These are phyloP conservation scores for Mimachlamys varia DNA, from an alignment of 2,888 invertebrate species.

Conservation along the genomic window DNA sequence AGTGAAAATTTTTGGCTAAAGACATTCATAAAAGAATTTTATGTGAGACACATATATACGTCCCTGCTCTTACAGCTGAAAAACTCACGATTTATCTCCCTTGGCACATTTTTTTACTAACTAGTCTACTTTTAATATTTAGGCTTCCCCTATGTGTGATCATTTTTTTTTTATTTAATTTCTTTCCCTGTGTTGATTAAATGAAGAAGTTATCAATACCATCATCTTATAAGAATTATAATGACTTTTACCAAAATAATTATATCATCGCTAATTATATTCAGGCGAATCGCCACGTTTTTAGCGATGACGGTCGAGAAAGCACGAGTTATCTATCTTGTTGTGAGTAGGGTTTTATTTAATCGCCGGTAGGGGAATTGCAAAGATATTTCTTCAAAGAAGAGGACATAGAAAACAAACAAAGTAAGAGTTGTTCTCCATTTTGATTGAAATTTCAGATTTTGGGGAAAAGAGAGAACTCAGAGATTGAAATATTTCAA, in stretches of 20 bases:
- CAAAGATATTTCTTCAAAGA: not conserved
- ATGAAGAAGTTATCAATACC: too few relatives aligned
- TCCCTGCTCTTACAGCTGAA: too few relatives aligned
- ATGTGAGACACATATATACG: too few relatives aligned
- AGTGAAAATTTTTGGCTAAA: too few relatives aligned
- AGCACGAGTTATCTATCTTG: slow-evolving; percentile 1
- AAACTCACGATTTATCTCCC: too few relatives aligned
- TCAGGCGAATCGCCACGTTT: not conserved
- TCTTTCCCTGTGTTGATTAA: too few relatives aligned
- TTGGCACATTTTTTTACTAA: too few relatives aligned
- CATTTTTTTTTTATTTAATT: too few relatives aligned
- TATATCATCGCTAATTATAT: not conserved
- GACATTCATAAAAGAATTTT: too few relatives aligned
- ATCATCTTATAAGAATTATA: too few relatives aligned
- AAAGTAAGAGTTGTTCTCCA: not conserved
- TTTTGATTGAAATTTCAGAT: not conserved
- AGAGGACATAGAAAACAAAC: not conserved
- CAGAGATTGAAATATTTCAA: not conserved
- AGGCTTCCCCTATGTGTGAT: too few relatives aligned
- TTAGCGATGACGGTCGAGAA: not conserved
- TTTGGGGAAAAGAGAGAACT: not conserved
- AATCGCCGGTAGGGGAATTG: not conserved
- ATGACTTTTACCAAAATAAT: not conserved
- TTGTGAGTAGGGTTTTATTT: not conserved
- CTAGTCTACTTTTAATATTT: too few relatives aligned